Base-by-base conservation (phyloP, 2,888 invertebrate species). In the Rotaria magnacalcarata region DNA sequence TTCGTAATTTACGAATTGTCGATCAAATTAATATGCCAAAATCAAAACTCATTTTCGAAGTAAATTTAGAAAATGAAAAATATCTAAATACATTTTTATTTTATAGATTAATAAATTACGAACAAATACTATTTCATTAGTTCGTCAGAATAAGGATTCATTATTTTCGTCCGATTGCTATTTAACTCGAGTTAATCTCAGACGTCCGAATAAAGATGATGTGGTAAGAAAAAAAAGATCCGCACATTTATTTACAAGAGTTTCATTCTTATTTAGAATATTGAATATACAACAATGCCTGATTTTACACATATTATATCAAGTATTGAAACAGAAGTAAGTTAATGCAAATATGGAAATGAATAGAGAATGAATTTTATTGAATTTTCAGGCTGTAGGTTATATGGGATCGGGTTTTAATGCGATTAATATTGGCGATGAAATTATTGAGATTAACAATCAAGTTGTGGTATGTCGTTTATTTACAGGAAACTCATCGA, bases 381-480 rank as follows among this genome's bases (percentile, higher is more conserved):
- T n/a, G 14, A n/a, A 24, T 24, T 47, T 47, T 80, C n/a, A 80
- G 80, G 43, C 80, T 10, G n/a, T 80, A 41, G 34, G 80, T 14
- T 80, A 21, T 80, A 80, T 80, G 80, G 80, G 80, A 24, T 47
- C 80, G 7, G 80, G 80, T 80, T 80, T 80, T 80, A 80, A 19
- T 80, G 80, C 80, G 24, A 80, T 80, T 80, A 80, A 80, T n/a
- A 80, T 80, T 47, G 97, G 97, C 0, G 97, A 98, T 92, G 97
- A 98, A 92, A 95, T 98, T 89, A 94, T 97, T 75, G 96, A 96
- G 93, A 95, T 95, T 88, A 93, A 93, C 90, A 92, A 93, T 88
- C 93, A 93, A 89, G 93, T 93, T 75, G 93, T 93, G 88, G 92
- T 92, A 88, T 89, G 91, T 85, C 47, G 16, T 80, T 41, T 24